phyloP scores from a whole-genome alignment of 2,797 vertebrate genomes.

The Rhinoraja longicauda region DNA sequence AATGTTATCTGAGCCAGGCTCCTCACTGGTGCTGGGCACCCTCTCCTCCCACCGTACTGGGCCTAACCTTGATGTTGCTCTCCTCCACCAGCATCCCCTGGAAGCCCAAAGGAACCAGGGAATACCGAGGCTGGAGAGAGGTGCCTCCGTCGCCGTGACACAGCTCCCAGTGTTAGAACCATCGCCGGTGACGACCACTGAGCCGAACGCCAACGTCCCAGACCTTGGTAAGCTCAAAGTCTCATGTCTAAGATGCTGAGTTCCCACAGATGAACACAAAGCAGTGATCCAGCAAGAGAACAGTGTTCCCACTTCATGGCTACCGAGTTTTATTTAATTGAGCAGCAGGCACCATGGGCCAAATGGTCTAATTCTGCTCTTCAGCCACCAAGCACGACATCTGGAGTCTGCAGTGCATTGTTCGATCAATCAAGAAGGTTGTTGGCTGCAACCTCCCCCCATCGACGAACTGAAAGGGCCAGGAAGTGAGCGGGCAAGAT shows the following conservation, averaged over 20 bases:
- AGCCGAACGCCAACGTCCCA: neutral
- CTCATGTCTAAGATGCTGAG: neutral
- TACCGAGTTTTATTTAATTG: neutral
- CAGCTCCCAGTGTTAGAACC: too few relatives aligned
- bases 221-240: neutral
- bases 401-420: too few relatives aligned
- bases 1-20: neutral
- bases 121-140: neutral
- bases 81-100: slow-evolving; percentile 1
- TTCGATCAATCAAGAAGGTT: too few relatives aligned
- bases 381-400: too few relatives aligned
- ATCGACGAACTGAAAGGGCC: too few relatives aligned
- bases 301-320: neutral
- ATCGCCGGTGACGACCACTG: neutral
- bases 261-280: neutral
- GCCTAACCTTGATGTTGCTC: neutral
- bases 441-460: too few relatives aligned
- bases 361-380: too few relatives aligned
- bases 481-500: too few relatives aligned
- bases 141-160: too few relatives aligned
- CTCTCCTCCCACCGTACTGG: neutral
- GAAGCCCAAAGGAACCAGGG: neutral
- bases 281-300: neutral
- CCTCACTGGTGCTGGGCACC: neutral
- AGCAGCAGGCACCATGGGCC: too few relatives aligned